Evolutionary conservation across 2,888 invertebrate species (phyloP), one percentile per base, ranked within the genome.

Genomic region (Drosophila neotestacea): DNA sequence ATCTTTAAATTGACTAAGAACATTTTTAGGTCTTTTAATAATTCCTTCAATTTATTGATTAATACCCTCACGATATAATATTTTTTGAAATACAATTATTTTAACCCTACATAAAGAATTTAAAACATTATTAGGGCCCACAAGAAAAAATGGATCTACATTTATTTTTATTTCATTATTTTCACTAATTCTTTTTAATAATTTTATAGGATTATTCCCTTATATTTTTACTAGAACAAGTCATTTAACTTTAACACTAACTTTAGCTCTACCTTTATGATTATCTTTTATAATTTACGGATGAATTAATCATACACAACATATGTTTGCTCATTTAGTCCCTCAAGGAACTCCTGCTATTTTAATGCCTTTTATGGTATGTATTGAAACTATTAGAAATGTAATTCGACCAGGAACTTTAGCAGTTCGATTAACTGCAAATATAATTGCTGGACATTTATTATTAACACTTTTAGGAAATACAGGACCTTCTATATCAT

Each of bases 351-450:
- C 95, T 0, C 96, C 96, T 0, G 69, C 85, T 6, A 83, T 94
- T 82, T 83, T 96, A 87, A 95, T 95, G 93, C 95, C 95, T 32
- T 95, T 96, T 93, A 95, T 96, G 94, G 95, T 96, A 6, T 91
- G 95, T 92, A 95, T 96, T 94, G 96, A 96, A 95, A 94, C 95
- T 39, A 94, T 95, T 92, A 96, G 95, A 84, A 95, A 95, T 93
- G 81, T 95, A 77, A 95, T 96, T 92, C 95, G 95, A 10, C 95
- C 95, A 0, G 93, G 94, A 91, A 96, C 96, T 4, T 92, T 96
- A 93, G 94, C 95, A 0, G 94, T 96, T 66, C 95, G 96, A 75
- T 89, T 96, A 93, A 94, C 95, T 5, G 96, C 96, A n/a, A 96
- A 96, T 93, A 95, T 96, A 94, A 95, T 95, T 93, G 95, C 96